These are phyloP conservation scores for Chrysina gloriosa DNA, from an alignment of 2,888 invertebrate genomes.

Conservation along the genomic window DNA sequence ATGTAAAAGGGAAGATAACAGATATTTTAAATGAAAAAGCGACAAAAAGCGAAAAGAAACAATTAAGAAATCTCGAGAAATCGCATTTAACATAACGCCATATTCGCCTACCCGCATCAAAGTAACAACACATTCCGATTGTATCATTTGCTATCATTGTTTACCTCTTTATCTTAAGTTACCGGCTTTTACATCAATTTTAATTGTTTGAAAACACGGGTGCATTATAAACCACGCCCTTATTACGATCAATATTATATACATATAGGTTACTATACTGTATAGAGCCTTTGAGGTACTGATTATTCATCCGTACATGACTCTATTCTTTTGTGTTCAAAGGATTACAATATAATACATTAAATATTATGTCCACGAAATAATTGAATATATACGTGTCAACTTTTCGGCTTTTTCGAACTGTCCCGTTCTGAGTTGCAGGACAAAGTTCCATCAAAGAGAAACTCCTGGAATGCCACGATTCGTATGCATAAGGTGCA, in stretches of 20 bases:
- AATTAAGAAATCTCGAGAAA: neutral
- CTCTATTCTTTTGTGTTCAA: slow-evolving; percentile 54
- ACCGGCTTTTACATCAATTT: slow-evolving; percentile 29
- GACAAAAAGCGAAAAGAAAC: neutral
- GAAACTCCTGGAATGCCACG: no score
- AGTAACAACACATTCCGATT: slow-evolving; percentile 11
- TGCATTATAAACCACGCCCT: slow-evolving; percentile 57
- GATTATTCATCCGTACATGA: slow-evolving; percentile 53
- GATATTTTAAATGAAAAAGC: neutral
- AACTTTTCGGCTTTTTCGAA: slow-evolving; percentile 4
- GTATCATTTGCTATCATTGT: neutral
- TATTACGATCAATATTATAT: slow-evolving; percentile 59
- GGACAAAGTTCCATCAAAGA: neutral
- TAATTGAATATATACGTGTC: slow-evolving; percentile 28
- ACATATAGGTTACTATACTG: slow-evolving; percentile 56
- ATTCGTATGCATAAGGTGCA: no score
- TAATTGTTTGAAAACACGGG: slow-evolving; percentile 56
- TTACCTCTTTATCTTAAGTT: slow-evolving; percentile 6
- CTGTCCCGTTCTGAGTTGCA: neutral
- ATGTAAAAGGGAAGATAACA: neutral
- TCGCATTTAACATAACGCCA: neutral
- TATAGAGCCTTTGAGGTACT: slow-evolving; percentile 56
- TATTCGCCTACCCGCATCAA: neutral
- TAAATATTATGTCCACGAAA: slow-evolving; percentile 15
- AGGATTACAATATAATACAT: slow-evolving; percentile 48